phyloP scores from a whole-genome alignment of 64 coral and sea anemone genomes.

The Dendronephthya gigantea region DNA sequence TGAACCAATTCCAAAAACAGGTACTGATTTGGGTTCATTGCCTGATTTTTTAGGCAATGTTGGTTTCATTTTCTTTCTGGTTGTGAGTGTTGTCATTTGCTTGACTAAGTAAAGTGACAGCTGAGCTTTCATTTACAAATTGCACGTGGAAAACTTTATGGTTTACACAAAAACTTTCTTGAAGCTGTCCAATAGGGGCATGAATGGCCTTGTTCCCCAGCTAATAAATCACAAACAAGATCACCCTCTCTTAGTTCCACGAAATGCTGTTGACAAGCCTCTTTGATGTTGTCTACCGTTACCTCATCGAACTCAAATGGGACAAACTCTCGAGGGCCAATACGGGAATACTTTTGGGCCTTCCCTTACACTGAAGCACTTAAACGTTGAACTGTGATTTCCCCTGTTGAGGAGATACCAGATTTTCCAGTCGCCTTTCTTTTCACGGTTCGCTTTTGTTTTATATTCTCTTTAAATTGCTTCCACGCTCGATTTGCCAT shows the following conservation, averaged over 20 bases:
- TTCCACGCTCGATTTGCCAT: slow-evolving; percentile 13
- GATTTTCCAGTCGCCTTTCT: not conserved
- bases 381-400: slow-evolving; percentile 42
- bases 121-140: slow-evolving; percentile 10
- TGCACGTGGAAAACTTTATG: slow-evolving; percentile 11
- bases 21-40: too few species aligned
- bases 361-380: slow-evolving; percentile 25
- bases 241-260: not conserved
- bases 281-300: slow-evolving; percentile 25
- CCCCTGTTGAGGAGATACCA: not conserved
- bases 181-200: slow-evolving; percentile 13
- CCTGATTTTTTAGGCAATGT: not conserved
- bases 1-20: too few species aligned
- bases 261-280: slow-evolving; percentile 37
- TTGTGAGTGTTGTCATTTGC: too few species aligned
- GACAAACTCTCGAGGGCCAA: slow-evolving; percentile 33
- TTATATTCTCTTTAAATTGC: not conserved
- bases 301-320: slow-evolving; percentile 20
- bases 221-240: slow-evolving; percentile 27
- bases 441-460: not conserved
- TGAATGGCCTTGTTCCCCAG: slow-evolving; percentile 20
- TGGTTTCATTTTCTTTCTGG: too few species aligned
- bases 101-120: not conserved
- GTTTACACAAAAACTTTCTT: slow-evolving; percentile 20
- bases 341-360: slow-evolving; percentile 27